Conservation (phyloP, 2,888 invertebrate genomes). For the Drosophila recens region DNA sequence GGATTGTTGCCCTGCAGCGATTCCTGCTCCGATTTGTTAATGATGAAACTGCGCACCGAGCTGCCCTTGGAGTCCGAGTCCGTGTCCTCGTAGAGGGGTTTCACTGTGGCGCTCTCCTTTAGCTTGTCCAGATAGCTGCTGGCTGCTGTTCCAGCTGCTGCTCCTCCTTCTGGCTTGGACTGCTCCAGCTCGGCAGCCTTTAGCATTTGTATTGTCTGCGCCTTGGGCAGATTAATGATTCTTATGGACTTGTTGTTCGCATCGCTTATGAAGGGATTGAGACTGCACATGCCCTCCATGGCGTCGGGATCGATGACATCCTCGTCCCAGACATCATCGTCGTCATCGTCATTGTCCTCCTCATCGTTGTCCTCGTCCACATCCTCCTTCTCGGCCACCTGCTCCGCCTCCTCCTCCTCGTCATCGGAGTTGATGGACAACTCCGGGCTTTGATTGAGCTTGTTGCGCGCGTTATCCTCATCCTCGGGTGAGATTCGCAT, state of each 20-base stretch:
- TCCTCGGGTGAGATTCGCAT: constrained; percentile 75
- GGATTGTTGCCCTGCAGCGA: constrained; percentile 84
- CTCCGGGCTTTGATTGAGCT: constrained; percentile 79
- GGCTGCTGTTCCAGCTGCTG: constrained; percentile 59
- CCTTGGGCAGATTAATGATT: constrained; percentile 83
- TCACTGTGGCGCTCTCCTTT: constrained; percentile 74
- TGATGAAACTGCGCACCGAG: constrained; percentile 83
- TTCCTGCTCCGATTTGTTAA: constrained; percentile 84
- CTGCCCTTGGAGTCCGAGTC: constrained; percentile 84
- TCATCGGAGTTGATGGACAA: constrained; percentile 76
- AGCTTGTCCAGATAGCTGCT: constrained; percentile 81
- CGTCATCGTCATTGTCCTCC: constrained; percentile 73
- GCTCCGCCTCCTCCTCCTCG: constrained; percentile 59
- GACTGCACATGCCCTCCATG: constrained; percentile 62
- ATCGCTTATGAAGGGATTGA: constrained; percentile 82
- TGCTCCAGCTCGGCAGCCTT: constrained; percentile 56
- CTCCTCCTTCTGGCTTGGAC: constrained; percentile 32
- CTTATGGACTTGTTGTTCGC: constrained; percentile 83
- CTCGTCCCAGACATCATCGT: constrained; percentile 77
- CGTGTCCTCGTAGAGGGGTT: constrained; percentile 84
- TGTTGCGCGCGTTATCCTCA: constrained; percentile 66
- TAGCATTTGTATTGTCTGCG: constrained; percentile 79
- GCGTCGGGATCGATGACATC: constrained; percentile 78
- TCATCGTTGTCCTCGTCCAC: constrained; percentile 67
- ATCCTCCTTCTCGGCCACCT: constrained; percentile 64